Evolutionary conservation across 2,113 vertebrate species (phyloP).

Genomic region (Notarius quadriscutis): DNA sequence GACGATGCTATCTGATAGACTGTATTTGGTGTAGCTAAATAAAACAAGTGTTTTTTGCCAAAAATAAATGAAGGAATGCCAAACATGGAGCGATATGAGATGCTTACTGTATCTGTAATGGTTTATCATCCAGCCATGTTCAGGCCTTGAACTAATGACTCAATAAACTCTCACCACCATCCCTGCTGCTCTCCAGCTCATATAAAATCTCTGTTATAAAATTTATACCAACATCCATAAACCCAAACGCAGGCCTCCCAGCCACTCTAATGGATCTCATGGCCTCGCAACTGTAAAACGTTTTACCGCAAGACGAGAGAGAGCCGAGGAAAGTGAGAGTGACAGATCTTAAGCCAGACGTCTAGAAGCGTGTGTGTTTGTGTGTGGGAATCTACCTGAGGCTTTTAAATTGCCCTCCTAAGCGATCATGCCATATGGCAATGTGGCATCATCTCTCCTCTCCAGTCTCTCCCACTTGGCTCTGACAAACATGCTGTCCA

Average conservation of each 20-base stretch:
- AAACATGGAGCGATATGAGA: background rate
- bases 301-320: background rate
- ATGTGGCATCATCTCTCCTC: background rate
- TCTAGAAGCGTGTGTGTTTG: background rate
- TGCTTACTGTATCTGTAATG: background rate
- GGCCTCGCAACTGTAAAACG: slow-evolving; percentile 3
- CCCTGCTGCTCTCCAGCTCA: slow-evolving; percentile 52
- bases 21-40: background rate
- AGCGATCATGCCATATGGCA: slow-evolving; percentile 25
- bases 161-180: slow-evolving; percentile 50
- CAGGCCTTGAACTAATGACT: slow-evolving; percentile 50
- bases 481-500: slow-evolving; percentile 37
- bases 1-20: too few species aligned
- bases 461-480: slow-evolving; percentile 13
- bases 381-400: slow-evolving; percentile 40
- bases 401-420: slow-evolving; percentile 23
- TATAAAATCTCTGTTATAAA: slow-evolving; percentile 58
- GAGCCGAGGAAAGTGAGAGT: background rate
- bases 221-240: slow-evolving; percentile 62
- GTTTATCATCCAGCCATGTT: background rate
- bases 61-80: background rate
- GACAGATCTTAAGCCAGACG: background rate
- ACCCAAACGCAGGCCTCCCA: slow-evolving; percentile 25
- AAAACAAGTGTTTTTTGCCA: background rate
- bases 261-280: slow-evolving; percentile 15